phyloP scores from a whole-genome alignment of 2,797 vertebrate species.

The Monodelphis domestica region DNA sequence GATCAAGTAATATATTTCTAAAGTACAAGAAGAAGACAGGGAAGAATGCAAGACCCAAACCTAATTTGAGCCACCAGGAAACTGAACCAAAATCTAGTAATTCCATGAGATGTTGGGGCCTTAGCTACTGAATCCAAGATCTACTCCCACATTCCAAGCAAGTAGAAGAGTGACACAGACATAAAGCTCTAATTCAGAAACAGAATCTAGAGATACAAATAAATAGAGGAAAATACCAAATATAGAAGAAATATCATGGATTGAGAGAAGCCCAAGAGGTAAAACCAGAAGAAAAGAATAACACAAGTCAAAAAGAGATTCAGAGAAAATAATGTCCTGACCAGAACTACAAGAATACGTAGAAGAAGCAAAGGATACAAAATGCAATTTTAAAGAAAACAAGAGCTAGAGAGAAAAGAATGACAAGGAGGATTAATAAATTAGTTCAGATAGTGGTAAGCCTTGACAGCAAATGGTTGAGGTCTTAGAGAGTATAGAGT shows the following conservation, averaged over 20 bases:
- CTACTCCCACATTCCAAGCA: not conserved
- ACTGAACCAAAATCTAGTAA: not conserved
- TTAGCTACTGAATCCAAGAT: not conserved
- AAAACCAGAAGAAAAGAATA: too few relatives aligned
- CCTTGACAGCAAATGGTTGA: constrained; percentile 12
- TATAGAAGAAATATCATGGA: not conserved
- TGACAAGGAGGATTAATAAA: not conserved
- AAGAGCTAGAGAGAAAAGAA: not conserved
- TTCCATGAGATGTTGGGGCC: not conserved
- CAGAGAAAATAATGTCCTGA: too few relatives aligned
- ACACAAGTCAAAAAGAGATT: too few relatives aligned
- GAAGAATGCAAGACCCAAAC: not conserved
- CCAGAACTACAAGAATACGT: too few relatives aligned
- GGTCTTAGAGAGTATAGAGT: not conserved
- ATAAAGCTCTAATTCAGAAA: not conserved
- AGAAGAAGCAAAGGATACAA: too few relatives aligned
- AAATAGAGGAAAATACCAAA: not conserved
- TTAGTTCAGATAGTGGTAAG: not conserved
- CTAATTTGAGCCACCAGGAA: not conserved
- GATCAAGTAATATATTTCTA: not conserved
- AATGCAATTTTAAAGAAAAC: too few relatives aligned
- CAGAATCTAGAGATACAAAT: not conserved
- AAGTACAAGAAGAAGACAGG: not conserved
- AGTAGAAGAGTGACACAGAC: not conserved
- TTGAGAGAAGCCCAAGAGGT: not conserved